These are phyloP conservation scores for Temnothorax nylanderi DNA, from an alignment of 1,140 invertebrate species.

Conservation along the genomic window DNA sequence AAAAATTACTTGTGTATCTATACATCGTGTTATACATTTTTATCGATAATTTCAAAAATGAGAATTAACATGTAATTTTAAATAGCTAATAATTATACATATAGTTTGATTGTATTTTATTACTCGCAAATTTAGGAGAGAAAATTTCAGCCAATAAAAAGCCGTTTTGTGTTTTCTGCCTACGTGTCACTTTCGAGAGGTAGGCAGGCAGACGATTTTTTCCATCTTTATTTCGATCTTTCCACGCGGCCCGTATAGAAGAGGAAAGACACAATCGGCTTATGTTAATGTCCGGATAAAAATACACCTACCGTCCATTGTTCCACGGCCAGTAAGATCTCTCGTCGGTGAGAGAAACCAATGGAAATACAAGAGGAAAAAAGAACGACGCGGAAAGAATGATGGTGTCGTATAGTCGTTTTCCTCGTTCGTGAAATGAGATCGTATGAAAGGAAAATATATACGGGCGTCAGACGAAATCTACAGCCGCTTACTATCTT, in stretches of 20 bases:
- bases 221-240: slow-evolving; percentile 43
- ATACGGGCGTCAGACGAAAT: slow-evolving; percentile 24
- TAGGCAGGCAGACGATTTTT: slow-evolving; percentile 45
- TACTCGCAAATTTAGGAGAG: neutral
- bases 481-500: slow-evolving; percentile 27
- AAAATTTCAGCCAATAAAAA: slow-evolving; percentile 21
- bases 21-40: neutral
- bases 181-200: slow-evolving; percentile 51
- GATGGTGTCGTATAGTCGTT: slow-evolving; percentile 42
- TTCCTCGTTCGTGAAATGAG: slow-evolving; percentile 49
- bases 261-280: slow-evolving; percentile 71
- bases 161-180: neutral
- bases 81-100: neutral
- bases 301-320: slow-evolving; percentile 73
- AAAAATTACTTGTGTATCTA: neutral
- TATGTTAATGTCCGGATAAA: slow-evolving; percentile 74
- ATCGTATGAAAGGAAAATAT: slow-evolving; percentile 50
- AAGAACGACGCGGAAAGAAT: slow-evolving; percentile 26
- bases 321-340: slow-evolving; percentile 65
- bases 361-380: slow-evolving; percentile 53
- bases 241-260: slow-evolving; percentile 52
- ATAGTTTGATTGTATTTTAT: neutral
- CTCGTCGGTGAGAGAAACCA: slow-evolving; percentile 60
- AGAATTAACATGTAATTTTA: too few relatives aligned
- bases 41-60: neutral